Percentiles rank a stretch among this genome's conserved stretches.
phyloP scores from a whole-genome alignment of 2,888 invertebrate genomes.

The Apodemia zela region DNA sequence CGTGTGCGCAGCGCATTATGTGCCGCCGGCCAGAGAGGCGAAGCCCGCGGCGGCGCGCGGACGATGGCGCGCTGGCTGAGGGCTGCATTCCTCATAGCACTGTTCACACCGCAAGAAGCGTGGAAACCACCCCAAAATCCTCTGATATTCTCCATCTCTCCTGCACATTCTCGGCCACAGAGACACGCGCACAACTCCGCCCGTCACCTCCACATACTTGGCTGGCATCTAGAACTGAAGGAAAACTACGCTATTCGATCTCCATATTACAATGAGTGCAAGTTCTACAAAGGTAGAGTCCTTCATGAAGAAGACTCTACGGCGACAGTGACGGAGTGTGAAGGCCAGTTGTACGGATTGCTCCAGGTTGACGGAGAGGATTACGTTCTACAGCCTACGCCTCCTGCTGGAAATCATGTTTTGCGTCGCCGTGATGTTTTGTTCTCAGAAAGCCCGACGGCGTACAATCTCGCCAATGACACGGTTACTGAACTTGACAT shows the following conservation, averaged over 20 bases:
- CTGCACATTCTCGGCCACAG: constrained; percentile 37
- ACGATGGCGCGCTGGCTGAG: constrained; percentile 71
- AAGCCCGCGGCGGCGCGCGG: constrained; percentile 67
- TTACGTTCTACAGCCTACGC: constrained; percentile 72
- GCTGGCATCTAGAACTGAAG: constrained; percentile 64
- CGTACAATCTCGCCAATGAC: constrained; percentile 67
- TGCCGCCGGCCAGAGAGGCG: constrained; percentile 54
- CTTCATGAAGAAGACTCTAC: constrained; percentile 58
- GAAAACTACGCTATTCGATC: constrained; percentile 68
- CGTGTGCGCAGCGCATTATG: constrained; percentile 60
- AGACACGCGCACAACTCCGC: constrained; percentile 41
- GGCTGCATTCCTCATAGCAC: constrained; percentile 55
- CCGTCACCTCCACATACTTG: constrained; percentile 56
- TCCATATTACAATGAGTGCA: constrained; percentile 65
- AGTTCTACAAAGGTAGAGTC: constrained; percentile 66
- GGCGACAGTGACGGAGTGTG: constrained; percentile 77
- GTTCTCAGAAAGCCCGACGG: constrained; percentile 51
- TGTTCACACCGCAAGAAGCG: constrained; percentile 45
- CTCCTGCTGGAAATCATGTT: constrained; percentile 50
- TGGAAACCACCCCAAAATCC: constrained; percentile 34
- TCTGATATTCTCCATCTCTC: constrained; percentile 30
- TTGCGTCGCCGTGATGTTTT: constrained; percentile 61
- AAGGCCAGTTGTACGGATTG: constrained; percentile 74
- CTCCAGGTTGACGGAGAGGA: constrained; percentile 65
- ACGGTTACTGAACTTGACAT: constrained; percentile 66